Conservation (phyloP, 2,113 vertebrate species). For the Zosterops hypoxanthus region DNA sequence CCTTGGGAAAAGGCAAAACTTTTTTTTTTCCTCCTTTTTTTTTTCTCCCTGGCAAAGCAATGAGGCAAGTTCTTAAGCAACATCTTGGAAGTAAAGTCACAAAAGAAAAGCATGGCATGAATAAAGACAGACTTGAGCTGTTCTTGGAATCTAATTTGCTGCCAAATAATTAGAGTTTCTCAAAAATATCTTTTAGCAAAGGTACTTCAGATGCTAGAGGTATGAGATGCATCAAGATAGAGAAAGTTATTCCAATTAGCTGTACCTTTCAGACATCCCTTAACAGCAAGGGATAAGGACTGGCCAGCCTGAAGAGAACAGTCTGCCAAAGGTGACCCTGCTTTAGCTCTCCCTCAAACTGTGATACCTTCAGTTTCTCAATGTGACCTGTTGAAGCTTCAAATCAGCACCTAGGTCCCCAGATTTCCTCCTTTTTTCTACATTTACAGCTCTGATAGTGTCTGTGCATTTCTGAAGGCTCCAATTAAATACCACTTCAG, state of each 20-base stretch:
- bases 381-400: neutral
- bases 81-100: neutral
- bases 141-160: neutral
- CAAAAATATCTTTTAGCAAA: neutral
- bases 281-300: neutral
- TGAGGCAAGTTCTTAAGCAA: neutral
- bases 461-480: neutral
- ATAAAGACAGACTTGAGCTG: neutral
- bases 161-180: neutral
- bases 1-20: neutral
- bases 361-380: neutral
- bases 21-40: neutral
- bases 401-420: neutral
- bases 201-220: neutral
- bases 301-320: neutral
- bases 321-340: neutral
- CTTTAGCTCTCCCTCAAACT: neutral
- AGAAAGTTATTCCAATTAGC: neutral
- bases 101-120: neutral
- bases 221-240: neutral
- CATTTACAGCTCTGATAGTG: neutral
- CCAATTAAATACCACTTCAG: neutral
- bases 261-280: neutral
- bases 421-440: neutral
- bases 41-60: neutral